phyloP scores from a whole-genome alignment of 2,113 vertebrate species.

The Mus musculus region DNA sequence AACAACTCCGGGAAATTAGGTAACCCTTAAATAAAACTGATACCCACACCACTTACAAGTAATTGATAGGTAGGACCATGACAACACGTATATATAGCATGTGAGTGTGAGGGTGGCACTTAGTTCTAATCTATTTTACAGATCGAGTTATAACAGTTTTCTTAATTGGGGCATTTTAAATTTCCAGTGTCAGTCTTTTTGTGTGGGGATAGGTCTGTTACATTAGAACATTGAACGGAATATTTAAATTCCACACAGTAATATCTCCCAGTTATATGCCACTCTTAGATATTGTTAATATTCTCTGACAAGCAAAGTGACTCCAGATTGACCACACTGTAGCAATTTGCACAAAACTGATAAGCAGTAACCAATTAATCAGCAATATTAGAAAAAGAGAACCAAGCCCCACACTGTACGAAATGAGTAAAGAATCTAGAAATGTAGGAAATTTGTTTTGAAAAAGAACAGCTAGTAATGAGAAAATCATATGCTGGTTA shows the following conservation, averaged over 20 bases:
- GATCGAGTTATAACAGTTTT: not conserved
- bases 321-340: not conserved
- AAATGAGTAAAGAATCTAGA: conserved; percentile 28
- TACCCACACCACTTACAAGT: not conserved
- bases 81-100: not conserved
- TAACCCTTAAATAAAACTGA: not conserved
- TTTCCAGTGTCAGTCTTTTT: not conserved
- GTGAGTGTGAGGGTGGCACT: not conserved
- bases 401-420: not conserved
- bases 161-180: not conserved
- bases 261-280: not conserved
- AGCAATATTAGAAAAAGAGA: conserved; percentile 5
- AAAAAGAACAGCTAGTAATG: not conserved
- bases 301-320: not conserved
- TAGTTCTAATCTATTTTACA: not conserved
- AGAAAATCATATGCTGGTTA: not conserved
- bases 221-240: not conserved
- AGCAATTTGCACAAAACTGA: not conserved
- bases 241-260: not conserved
- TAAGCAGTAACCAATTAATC: conserved; percentile 9
- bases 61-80: not conserved
- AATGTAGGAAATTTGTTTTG: conserved; percentile 5
- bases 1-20: not conserved
- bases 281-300: not conserved
- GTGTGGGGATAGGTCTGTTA: not conserved